Evolutionary conservation across 2,888 invertebrate genomes (phyloP), one percentile per base, ranked within the genome.

Genomic region (Aphodius sticticus): DNA sequence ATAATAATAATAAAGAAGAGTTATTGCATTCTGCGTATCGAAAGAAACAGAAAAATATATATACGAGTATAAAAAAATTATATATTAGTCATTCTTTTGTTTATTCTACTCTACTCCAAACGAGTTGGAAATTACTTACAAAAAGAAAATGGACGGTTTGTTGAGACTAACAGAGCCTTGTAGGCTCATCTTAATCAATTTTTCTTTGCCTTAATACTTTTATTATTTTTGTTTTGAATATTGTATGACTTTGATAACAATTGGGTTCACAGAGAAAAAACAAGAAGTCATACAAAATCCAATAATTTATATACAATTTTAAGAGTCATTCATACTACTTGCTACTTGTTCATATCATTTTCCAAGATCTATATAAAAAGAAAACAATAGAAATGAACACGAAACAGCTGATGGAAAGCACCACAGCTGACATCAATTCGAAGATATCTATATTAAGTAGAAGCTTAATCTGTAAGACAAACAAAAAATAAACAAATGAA

Each of bases 371-470:
- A 36, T 14, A n/a, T 35, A 36, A 75, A 53, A 76, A 76, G 15
- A 76, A 16, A 36, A 77, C 36, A 26, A 26, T 15, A 14, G 53
- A 69, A 69, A n/a, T 78, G 78, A 78, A 78, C 78, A 78, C 78
- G 69, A 72, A 78, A 74, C 35, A 71, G 16, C 35, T 71, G 9
- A 26, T 16, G 16, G 16, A 37, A 71, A 77, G 53, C 72, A 71
- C 72, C 72, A 3, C 53, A 77, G 71, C 26, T 77, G 69, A 35
- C 26, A 69, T 70, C 14, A 70, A 77, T 77, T 69, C 69, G 16
- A 70, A 77, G 15, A 12, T 26, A 15, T 77, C 26, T 26, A 1
- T 26, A 26, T 77, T 38, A 37, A 70, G 37, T n/a, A 76, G 69
- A 74, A 74, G 16, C 74, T 74, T 74, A 7, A 74, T 26, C 14